phyloP scores from a whole-genome alignment of 2,888 invertebrate species.

The Ophion obscuratus region DNA sequence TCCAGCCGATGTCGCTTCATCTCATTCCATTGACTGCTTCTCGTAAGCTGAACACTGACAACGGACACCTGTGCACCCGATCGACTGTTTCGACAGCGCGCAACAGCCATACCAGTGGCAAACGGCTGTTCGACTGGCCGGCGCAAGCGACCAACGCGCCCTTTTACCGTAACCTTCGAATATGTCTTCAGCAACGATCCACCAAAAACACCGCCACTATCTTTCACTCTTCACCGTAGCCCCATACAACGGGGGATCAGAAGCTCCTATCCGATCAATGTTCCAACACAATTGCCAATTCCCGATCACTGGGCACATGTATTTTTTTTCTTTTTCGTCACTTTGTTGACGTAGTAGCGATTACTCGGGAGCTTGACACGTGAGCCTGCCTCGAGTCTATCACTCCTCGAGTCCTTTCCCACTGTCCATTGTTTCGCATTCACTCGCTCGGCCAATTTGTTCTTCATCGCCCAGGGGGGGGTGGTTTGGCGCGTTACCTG shows the following conservation, averaged over 20 bases:
- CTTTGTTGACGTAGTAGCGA: constrained; percentile 3
- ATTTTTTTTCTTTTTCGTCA: constrained; percentile 5
- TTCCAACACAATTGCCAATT: neutral
- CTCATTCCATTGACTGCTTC: constrained; percentile 35
- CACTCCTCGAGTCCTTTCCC: constrained; percentile 27
- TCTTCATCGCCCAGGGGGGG: constrained; percentile 16
- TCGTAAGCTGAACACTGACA: constrained; percentile 36
- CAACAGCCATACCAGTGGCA: constrained; percentile 67
- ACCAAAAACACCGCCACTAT: constrained; percentile 8
- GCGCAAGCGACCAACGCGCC: constrained; percentile 36
- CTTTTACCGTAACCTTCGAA: neutral
- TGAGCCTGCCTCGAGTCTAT: constrained; percentile 3
- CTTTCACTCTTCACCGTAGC: neutral
- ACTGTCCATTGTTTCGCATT: constrained; percentile 11
- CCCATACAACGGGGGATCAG: too few relatives aligned
- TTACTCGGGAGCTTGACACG: neutral
- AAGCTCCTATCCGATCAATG: neutral
- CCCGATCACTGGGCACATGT: neutral
- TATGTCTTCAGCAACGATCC: constrained; percentile 4
- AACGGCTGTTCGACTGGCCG: constrained; percentile 62
- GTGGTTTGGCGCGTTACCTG: constrained; percentile 11
- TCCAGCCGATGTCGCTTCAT: constrained; percentile 24
- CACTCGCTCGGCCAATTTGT: neutral
- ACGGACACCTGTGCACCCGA: constrained; percentile 69
- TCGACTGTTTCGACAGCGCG: constrained; percentile 59